Percentiles rank a stretch among this genome's conserved stretches.
Conservation (phyloP, 2,797 vertebrate species). For the Otolemur crassicaudatus region DNA sequence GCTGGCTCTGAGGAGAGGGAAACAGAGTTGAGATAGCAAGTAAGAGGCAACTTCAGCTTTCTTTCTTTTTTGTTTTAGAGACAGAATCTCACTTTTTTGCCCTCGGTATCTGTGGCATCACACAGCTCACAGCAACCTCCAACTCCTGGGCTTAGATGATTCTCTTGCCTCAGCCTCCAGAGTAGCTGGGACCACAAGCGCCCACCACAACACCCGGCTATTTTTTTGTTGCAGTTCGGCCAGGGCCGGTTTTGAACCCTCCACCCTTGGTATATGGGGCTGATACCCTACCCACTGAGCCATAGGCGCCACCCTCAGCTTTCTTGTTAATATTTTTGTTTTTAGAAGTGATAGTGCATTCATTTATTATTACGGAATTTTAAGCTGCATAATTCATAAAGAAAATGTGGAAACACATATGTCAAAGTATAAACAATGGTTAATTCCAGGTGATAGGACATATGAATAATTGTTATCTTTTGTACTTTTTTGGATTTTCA, state of each 20-base stretch:
- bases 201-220: too few species aligned
- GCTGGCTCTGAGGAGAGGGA: background rate
- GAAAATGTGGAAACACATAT: slow-evolving; percentile 30
- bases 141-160: too few species aligned
- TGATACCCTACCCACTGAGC: too few species aligned
- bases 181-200: too few species aligned
- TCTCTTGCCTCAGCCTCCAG: too few species aligned
- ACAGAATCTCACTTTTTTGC: too few species aligned
- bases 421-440: background rate
- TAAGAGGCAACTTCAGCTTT: background rate
- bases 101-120: too few species aligned
- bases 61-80: slow-evolving; percentile 15
- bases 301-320: background rate
- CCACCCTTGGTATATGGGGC: too few species aligned
- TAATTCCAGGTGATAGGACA: background rate
- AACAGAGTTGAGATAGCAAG: background rate
- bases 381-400: background rate
- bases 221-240: too few species aligned
- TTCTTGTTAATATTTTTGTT: slow-evolving; percentile 27
- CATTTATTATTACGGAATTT: background rate
- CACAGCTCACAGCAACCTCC: too few species aligned
- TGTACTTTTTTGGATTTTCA: background rate
- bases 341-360: background rate
- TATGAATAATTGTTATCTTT: slow-evolving; percentile 20
- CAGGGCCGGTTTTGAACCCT: too few species aligned